Conservation (phyloP, 2,888 invertebrate species). For the Ametastegia equiseti region DNA sequence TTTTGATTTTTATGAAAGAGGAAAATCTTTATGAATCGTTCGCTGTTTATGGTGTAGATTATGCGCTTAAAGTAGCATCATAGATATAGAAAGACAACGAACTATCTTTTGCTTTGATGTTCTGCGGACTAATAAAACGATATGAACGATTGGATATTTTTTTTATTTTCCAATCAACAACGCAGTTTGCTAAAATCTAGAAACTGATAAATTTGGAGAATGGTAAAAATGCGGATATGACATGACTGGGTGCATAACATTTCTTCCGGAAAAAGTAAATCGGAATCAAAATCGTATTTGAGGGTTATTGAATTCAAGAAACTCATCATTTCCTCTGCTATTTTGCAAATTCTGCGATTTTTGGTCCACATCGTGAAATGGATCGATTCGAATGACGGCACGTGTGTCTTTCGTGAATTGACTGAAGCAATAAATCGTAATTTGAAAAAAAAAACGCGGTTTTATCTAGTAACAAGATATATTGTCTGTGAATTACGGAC, state of each 20-base stretch:
- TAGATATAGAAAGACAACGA: background rate
- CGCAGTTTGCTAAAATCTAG: background rate
- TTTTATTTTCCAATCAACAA: slow-evolving; percentile 6
- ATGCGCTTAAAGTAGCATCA: background rate
- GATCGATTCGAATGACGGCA: background rate
- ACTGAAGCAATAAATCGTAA: background rate
- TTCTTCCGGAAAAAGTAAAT: background rate
- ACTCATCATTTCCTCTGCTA: background rate
- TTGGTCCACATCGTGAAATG: background rate
- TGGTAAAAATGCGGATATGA: too few species aligned
- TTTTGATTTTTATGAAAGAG: background rate
- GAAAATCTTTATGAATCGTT: background rate
- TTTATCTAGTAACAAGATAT: background rate
- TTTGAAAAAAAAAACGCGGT: background rate
- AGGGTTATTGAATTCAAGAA: background rate
- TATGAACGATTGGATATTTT: background rate
- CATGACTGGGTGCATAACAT: background rate
- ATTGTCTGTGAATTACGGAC: background rate
- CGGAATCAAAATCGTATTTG: too few species aligned
- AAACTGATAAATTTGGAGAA: background rate
- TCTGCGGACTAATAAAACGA: slow-evolving; percentile 1
- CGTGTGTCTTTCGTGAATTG: too few species aligned
- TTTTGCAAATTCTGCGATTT: background rate
- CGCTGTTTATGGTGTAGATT: background rate
- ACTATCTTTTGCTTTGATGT: slow-evolving; percentile 8